Base-by-base conservation (phyloP, 1,140 invertebrate genomes). In the Ceratitis capitata region DNA sequence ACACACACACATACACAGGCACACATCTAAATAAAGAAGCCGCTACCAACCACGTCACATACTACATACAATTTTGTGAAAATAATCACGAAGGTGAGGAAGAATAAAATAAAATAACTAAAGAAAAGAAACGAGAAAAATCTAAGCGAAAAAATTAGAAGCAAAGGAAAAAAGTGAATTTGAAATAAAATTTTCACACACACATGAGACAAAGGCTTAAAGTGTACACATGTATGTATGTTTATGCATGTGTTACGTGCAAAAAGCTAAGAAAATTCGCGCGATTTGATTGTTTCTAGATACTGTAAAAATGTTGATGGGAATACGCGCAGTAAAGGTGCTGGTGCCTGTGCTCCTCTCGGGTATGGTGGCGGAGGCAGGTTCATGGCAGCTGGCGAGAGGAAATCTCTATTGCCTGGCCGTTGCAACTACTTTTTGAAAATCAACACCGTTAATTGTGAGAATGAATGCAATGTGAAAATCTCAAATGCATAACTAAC, bases 401-500 rank as follows among this genome's bases (percentile, higher is more conserved):
- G n/a, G n/a, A n/a, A n/a, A n/a, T n/a, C n/a, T n/a, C n/a, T 23
- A 9, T 12, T 12, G 39, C n/a, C 45, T n/a, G n/a, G 39, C 35
- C 9, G 39, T 39, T 78, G 69, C 42, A 78, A 45, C 69, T 78
- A 39, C 61, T 69, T 69, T 26, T 78, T 42, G 69, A 45, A 78
- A 78, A 78, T 78, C 69, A 78, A 78, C 69, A 78, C 69, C 69
- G 45, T 39, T 78, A 78, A 78, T 78, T 78, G 69, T 78, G 69
- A 78, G 69, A 78, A 78, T 45, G 69, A 78, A 78, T 78, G 39
- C 69, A 78, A 78, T 78, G 69, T 78, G 69, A 78, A 78, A 47
- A 78, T 78, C 69, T 45, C 69, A 78, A 78, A 78, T 4, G 69
- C 39, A 35, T 23, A 78, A n/a, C n/a, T n/a, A n/a, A n/a, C n/a